These are phyloP conservation scores for Chaetura pelagica DNA, from an alignment of 2,113 vertebrate species.

Conservation along the genomic window DNA sequence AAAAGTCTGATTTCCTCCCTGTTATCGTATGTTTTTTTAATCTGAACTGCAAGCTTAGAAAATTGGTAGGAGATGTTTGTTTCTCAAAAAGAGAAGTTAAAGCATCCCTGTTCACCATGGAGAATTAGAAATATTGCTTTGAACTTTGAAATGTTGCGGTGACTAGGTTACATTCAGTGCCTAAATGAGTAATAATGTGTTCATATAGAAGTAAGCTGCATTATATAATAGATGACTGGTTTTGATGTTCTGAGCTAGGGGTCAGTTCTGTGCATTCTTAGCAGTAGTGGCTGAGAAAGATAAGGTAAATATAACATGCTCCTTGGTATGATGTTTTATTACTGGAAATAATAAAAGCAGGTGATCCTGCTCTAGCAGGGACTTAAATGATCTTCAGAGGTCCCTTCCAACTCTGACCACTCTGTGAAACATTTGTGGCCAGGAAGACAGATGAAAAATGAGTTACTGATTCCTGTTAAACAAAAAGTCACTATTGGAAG, in stretches of 20 bases:
- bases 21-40: background rate
- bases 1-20: background rate
- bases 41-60: background rate
- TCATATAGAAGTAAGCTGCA: background rate
- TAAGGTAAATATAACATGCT: background rate
- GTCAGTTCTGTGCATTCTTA: background rate
- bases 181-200: background rate
- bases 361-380: too few species aligned
- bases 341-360: background rate
- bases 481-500: fast-evolving
- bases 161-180: background rate
- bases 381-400: too few species aligned
- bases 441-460: background rate
- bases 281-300: background rate
- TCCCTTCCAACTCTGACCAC: too few species aligned
- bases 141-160: background rate
- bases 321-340: background rate
- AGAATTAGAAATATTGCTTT: background rate
- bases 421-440: background rate
- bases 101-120: background rate
- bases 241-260: background rate
- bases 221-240: fast-evolving
- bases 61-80: background rate
- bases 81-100: background rate
- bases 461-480: background rate